Conservation (phyloP, 53 echinoderm and acorn worm genomes). For the Zoroaster sp. region DNA sequence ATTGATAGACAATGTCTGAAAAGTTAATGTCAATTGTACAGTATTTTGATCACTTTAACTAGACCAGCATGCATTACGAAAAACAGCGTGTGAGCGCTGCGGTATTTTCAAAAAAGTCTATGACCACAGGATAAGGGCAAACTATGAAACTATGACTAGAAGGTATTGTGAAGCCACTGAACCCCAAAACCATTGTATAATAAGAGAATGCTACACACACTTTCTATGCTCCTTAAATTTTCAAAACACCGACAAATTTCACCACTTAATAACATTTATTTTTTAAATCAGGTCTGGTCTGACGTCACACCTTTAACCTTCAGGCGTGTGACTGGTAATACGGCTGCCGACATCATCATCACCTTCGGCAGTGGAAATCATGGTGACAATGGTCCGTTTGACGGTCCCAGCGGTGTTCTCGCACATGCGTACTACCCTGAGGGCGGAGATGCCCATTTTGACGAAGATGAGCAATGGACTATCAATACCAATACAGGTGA, state of each 20-base stretch:
- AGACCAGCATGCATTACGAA: too few relatives aligned
- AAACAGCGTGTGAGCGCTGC: too few relatives aligned
- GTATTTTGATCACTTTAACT: too few relatives aligned
- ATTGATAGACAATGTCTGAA: too few relatives aligned
- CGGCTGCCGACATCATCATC: constrained; percentile 65
- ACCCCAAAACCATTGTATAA: neutral
- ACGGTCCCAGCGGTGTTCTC: constrained; percentile 53
- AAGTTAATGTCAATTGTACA: too few relatives aligned
- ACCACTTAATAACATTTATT: neutral
- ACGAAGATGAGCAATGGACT: constrained; percentile 64
- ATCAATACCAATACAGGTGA: neutral
- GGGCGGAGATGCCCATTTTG: constrained; percentile 75
- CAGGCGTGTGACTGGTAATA: neutral
- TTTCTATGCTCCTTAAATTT: neutral
- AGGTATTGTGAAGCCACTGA: neutral
- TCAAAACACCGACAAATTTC: neutral
- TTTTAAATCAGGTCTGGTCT: constrained; percentile 55
- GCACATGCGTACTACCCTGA: constrained; percentile 76
- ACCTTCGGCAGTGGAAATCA: constrained; percentile 31
- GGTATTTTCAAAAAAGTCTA: too few relatives aligned
- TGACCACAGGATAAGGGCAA: neutral
- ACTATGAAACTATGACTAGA: neutral
- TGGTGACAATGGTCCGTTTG: constrained; percentile 62
- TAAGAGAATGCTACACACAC: neutral
- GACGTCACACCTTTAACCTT: constrained; percentile 62